phyloP scores from a whole-genome alignment of 2,888 invertebrate species.

The Acanthosepion esculentum region DNA sequence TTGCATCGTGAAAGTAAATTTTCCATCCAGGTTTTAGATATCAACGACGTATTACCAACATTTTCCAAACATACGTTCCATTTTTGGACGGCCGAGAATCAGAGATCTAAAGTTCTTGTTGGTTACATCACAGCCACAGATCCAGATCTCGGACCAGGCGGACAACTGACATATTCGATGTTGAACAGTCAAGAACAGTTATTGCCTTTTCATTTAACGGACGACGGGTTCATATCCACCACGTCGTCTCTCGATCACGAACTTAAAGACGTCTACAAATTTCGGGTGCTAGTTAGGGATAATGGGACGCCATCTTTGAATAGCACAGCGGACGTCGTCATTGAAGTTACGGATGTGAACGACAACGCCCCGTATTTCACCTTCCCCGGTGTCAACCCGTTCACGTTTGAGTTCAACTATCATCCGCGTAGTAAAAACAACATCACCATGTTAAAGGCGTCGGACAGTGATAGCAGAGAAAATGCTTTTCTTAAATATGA shows the following conservation, averaged over 20 bases:
- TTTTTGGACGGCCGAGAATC: not conserved
- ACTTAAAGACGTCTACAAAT: not conserved
- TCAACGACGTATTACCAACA: not conserved
- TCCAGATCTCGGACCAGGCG: conserved; percentile 62
- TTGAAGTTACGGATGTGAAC: not conserved
- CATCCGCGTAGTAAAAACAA: not conserved
- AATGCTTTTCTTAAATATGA: not conserved
- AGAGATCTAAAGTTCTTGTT: not conserved
- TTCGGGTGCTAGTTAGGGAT: not conserved
- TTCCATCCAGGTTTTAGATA: not conserved
- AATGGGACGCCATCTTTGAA: not conserved
- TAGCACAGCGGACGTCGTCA: not conserved
- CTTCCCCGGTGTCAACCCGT: not conserved
- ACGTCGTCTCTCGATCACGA: not conserved
- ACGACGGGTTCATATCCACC: not conserved
- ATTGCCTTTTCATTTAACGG: not conserved
- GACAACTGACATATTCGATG: conserved; percentile 61
- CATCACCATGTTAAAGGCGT: not conserved
- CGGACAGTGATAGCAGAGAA: not conserved
- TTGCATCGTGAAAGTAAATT: not conserved
- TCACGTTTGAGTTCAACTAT: conserved; percentile 9
- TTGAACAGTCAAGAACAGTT: not conserved
- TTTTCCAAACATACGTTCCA: not conserved
- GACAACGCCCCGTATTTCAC: not conserved
- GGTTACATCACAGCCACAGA: conserved; percentile 56